Percentiles rank a stretch among this genome's conserved stretches.
These are phyloP conservation scores for Subacronicta megacephala DNA, from an alignment of 2,888 invertebrate species.

Conservation along the genomic window DNA sequence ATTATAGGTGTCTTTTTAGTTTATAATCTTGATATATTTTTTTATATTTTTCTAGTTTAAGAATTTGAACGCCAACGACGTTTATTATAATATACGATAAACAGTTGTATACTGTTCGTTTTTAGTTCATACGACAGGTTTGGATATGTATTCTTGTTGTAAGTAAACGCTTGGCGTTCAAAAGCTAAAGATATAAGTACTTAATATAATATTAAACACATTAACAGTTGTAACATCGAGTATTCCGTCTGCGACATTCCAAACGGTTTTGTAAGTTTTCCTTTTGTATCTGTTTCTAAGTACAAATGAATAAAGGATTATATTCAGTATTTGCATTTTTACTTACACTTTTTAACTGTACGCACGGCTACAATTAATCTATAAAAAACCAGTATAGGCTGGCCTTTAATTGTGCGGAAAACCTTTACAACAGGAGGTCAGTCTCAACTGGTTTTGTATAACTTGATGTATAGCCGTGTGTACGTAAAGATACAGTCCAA, in stretches of 20 bases:
- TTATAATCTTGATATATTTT: slow-evolving; percentile 25
- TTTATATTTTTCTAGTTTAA: slow-evolving; percentile 23
- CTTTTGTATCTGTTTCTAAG: slow-evolving; percentile 73
- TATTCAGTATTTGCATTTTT: slow-evolving; percentile 68
- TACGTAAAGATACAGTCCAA: no score
- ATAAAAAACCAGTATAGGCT: no score
- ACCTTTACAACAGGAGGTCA: no score
- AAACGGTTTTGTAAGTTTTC: slow-evolving; percentile 63
- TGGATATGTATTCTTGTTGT: slow-evolving; percentile 5
- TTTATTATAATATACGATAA: slow-evolving; percentile 9
- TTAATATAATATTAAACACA: slow-evolving; percentile 62
- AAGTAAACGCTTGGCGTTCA: slow-evolving; percentile 40
- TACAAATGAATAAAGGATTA: slow-evolving; percentile 83
- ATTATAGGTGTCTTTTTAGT: slow-evolving; percentile 69
- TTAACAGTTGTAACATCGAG: slow-evolving; percentile 76
- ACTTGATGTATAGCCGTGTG: no score
- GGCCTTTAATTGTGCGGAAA: no score
- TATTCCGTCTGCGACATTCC: slow-evolving; percentile 84
- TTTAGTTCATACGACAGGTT: not conserved
- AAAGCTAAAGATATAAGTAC: slow-evolving; percentile 32
- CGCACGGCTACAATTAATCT: no score
- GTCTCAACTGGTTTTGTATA: no score
- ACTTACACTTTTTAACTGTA: no score
- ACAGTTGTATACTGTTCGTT: not conserved
- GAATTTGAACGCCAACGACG: slow-evolving; percentile 29